Base-by-base conservation (phyloP, 2,888 invertebrate genomes). In the Smittia aterrima region DNA sequence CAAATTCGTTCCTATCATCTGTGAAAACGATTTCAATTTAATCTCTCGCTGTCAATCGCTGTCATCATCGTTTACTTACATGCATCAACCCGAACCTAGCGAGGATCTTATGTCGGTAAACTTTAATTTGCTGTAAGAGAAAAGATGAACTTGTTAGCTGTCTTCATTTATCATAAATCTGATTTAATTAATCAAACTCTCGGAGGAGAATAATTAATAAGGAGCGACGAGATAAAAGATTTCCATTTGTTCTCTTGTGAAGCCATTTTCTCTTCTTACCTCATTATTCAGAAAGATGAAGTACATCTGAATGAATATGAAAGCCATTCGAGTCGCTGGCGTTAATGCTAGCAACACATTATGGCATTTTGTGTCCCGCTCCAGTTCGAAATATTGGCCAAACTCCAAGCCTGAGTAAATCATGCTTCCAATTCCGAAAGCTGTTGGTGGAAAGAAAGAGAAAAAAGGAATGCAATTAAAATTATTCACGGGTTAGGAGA, bases 31-130 rank as follows among this genome's bases (percentile, higher is more conserved):
- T 32, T 32, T 32, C 32, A 32, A 6, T 32, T 32, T 32, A 32
- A 32, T 32, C 32, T 32, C 9, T 32, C 9, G 9, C 9, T 32
- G 4, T 32, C 32, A 32, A 9, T 32, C 32, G 3, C 4, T 9
- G 32, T 32, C 32, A 32, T 32, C 32, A 32, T 32, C 32, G 3
- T 9, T 32, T 9, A 9, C 32, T 32, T 32, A 32, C 32, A 32
- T 98, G 98, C 98, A 98, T 98, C 75, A 98, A 86, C 1, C 98
- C 98, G 79, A 98, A 96, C 76, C 96, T 87, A 0, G 97, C 96
- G 75, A 96, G 88, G 76, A 93, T 88, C 82, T 92, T 92, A 82
- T 93, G 93, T 78, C 91, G 90, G 83, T 93, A 92, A 18, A 95
- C 93, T 84, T 93, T 91, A 88, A 95, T 93, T 92, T 95, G 93